Base-by-base conservation (phyloP, 2,888 invertebrate genomes). In the Apantesis nais region DNA sequence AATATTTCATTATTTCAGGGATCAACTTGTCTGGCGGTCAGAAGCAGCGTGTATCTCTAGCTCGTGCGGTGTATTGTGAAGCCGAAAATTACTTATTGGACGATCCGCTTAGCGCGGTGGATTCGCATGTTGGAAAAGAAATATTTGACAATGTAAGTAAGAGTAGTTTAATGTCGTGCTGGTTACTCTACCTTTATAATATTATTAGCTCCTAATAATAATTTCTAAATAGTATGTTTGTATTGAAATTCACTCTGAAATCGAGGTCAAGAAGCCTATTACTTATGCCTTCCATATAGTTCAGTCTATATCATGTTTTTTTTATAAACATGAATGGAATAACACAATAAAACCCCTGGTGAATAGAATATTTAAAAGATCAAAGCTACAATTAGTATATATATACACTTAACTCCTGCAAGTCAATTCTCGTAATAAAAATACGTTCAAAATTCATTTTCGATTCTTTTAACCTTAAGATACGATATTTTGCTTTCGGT, bases 111-210 rank as follows among this genome's bases (percentile, higher is more conserved):
- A 98, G 98, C 88, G 99, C 99, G 3, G 99, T 99, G 0, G 99
- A 99, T 91, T 97, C 98, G 37, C 99, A 99, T 89, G 99, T 99
- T 67, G 99, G 99, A 12, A 99, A 99, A 93, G 99, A 99, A 88
- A 98, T 99, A 84, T 99, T 99, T 88, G 98, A 99, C 80, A 96
- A 98, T 89, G 98, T 98, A 80, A 67, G 98, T 98, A 80, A 67
- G 65, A 11, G 16, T 29, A 44, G 16, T 58, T 14, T 16, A 1
- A 48, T 48, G 22, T 48, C 8, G 8, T 48, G 1, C 48, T 22
- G 22, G 9, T 48, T 22, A 48, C 22, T 48, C 22, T 48, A 22
- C 1, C 8, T 22, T 22, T 48, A 9, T 22, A 48, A 48, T 22
- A 22, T 48, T 44, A 44, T 19, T 44, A 7, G 4, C 16, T n/a